These are phyloP conservation scores for Drosophila bocki DNA, from an alignment of 1,140 invertebrate genomes.

Conservation along the genomic window DNA sequence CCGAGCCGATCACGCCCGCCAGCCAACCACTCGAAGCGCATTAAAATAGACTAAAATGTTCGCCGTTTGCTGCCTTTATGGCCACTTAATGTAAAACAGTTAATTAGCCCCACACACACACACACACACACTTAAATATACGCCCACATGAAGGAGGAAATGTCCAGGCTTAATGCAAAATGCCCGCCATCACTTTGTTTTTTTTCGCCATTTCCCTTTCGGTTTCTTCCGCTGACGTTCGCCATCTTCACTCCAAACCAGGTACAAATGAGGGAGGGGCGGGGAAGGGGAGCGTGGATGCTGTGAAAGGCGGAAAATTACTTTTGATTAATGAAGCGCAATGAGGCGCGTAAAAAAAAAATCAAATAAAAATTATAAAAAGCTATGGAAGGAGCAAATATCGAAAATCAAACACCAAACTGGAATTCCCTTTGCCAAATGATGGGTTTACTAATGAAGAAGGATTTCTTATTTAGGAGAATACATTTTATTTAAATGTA, in stretches of 20 bases:
- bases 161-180: constrained; percentile 68
- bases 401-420: constrained; percentile 16
- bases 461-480: background rate
- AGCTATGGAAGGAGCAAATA: constrained; percentile 22
- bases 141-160: constrained; percentile 24
- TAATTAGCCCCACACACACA: constrained; percentile 67
- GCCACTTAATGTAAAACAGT: constrained; percentile 82
- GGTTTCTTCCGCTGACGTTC: constrained; percentile 53
- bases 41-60: constrained; percentile 80
- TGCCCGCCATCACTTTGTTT: constrained; percentile 65
- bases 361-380: constrained; percentile 53
- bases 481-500: background rate
- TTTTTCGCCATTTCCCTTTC: constrained; percentile 29
- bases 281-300: constrained; percentile 2
- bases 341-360: constrained; percentile 59
- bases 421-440: constrained; percentile 27
- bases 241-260: constrained; percentile 62
- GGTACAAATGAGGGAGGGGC: constrained; percentile 26
- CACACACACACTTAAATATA: constrained; percentile 15
- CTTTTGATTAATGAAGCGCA: constrained; percentile 81
- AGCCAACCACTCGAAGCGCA: constrained; percentile 46
- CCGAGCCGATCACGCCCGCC: constrained; percentile 73
- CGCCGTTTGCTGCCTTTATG: constrained; percentile 64
- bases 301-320: constrained; percentile 73
- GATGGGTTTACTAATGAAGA: no score